Percentiles rank a stretch among this genome's conserved stretches.
phyloP scores from a whole-genome alignment of 1,140 invertebrate genomes.

The Drepana arcuata region DNA sequence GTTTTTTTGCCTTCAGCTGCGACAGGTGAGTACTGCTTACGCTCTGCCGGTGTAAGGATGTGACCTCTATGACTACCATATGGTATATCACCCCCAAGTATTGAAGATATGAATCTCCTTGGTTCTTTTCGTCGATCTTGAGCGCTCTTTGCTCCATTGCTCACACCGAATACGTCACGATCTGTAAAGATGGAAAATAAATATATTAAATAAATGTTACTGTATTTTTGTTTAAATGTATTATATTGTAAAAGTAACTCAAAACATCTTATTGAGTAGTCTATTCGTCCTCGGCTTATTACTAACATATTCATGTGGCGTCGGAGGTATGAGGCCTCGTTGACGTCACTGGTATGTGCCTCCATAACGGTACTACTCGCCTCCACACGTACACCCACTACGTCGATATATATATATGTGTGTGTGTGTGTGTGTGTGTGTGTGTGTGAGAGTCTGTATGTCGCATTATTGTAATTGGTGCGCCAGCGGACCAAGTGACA shows the following conservation, averaged over 20 bases:
- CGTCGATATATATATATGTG: not conserved
- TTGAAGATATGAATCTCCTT: conserved; percentile 82
- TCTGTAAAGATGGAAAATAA: conserved; percentile 39
- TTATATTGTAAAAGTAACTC: conserved; percentile 3
- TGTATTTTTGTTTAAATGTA: no score
- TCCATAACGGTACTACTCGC: conserved; percentile 67
- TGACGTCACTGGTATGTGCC: conserved; percentile 69
- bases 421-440: conserved; percentile 1
- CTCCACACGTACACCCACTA: conserved; percentile 44
- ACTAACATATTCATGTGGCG: conserved; percentile 58
- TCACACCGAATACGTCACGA: conserved; percentile 64
- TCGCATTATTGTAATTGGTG: conserved; percentile 45
- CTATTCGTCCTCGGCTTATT: conserved; percentile 25
- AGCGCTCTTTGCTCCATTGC: conserved; percentile 29
- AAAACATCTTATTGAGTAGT: conserved; percentile 8
- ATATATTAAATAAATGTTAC: not conserved
- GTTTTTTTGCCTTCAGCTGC: conserved; percentile 59
- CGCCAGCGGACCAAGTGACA: conserved; percentile 31
- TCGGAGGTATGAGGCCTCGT: conserved; percentile 53
- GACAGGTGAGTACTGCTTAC: conserved; percentile 83
- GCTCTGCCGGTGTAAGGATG: conserved; percentile 82
- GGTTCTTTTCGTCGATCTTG: conserved; percentile 62
- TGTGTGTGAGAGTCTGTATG: conserved; percentile 23
- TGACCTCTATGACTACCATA: conserved; percentile 80
- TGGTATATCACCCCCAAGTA: conserved; percentile 81